Conservation (phyloP, 2,113 vertebrate genomes). For the Grallaria varia region DNA sequence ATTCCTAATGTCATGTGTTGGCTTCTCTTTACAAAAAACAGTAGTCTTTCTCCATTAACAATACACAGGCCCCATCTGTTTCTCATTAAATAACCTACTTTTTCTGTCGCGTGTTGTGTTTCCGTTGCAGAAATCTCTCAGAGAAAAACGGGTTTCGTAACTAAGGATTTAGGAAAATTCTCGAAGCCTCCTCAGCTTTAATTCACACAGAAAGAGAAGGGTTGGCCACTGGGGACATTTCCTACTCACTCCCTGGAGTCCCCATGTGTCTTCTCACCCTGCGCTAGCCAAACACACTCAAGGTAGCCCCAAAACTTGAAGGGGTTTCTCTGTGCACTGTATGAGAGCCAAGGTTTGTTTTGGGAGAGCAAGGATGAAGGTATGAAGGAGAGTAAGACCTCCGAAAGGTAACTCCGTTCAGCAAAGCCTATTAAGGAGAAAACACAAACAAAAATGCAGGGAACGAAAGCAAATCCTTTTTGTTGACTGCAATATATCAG, state of each 20-base stretch:
- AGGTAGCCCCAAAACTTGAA: neutral
- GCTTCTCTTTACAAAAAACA: slow-evolving; percentile 42
- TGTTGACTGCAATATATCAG: neutral
- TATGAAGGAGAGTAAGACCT: neutral
- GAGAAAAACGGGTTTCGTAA: neutral
- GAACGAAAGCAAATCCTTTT: neutral
- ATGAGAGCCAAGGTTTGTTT: neutral
- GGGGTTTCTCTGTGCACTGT: neutral
- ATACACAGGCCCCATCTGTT: slow-evolving; percentile 40
- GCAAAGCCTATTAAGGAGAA: neutral
- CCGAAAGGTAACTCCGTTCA: neutral
- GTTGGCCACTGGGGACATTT: neutral
- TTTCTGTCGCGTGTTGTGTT: neutral
- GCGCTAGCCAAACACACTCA: neutral
- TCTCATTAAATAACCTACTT: slow-evolving; percentile 36
- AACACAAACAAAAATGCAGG: neutral
- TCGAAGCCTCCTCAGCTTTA: neutral
- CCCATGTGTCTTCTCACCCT: accelerated
- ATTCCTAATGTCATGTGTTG: neutral
- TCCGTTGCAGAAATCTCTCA: neutral
- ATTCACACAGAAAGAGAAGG: neutral
- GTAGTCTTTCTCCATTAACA: slow-evolving; percentile 33
- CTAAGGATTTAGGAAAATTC: neutral
- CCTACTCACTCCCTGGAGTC: neutral
- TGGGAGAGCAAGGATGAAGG: neutral